These are phyloP conservation scores for Lemur catta DNA, from an alignment of 2,797 vertebrate genomes.

Conservation along the genomic window DNA sequence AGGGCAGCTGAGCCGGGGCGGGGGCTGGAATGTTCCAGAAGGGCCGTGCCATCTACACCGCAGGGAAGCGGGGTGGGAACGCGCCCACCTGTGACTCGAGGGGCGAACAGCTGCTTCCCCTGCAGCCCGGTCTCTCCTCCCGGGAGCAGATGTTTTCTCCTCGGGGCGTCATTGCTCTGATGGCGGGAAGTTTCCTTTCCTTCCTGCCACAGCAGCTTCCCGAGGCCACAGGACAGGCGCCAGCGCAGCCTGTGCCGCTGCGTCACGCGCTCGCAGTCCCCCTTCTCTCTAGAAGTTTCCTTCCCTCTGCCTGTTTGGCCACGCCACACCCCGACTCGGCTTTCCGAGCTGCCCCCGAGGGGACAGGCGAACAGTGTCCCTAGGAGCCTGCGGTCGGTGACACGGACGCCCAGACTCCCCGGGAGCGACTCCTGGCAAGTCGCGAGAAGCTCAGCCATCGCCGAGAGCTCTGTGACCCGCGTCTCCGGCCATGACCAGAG, in stretches of 20 bases:
- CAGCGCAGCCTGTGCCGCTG: neutral
- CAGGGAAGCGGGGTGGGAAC: neutral
- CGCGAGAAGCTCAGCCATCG: neutral
- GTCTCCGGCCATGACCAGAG: neutral
- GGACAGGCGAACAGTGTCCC: neutral
- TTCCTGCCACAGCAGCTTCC: neutral
- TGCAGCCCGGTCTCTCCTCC: accelerated
- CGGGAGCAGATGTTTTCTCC: slow-evolving; percentile 18
- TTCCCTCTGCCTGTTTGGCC: neutral
- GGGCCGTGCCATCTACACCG: neutral
- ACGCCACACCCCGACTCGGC: neutral
- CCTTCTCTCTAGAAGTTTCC: neutral
- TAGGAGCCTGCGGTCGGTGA: neutral
- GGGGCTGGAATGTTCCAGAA: neutral
- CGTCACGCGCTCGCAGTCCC: neutral
- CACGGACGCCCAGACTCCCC: neutral
- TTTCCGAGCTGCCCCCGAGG: neutral
- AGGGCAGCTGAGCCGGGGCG: neutral
- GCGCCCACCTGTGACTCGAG: neutral
- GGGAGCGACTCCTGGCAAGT: neutral
- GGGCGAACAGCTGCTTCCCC: slow-evolving; percentile 24
- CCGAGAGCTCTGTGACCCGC: neutral
- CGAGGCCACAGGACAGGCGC: neutral
- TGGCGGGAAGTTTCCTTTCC: neutral
- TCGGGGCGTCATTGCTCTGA: neutral